Conservation (phyloP, 2,888 invertebrate genomes). For the Chelonus formosanus region DNA sequence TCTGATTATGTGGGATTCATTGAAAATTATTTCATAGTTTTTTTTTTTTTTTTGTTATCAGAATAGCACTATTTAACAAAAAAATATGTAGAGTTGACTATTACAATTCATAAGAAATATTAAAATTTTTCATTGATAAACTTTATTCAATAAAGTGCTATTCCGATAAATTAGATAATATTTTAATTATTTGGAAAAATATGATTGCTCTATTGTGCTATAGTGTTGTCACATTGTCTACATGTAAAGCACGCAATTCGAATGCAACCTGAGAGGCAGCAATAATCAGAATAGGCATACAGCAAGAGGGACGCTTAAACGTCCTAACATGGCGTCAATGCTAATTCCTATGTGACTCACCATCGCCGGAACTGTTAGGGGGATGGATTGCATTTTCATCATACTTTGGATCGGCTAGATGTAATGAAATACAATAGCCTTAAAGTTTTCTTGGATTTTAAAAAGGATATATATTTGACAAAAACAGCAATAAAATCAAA, state of each 20-base stretch:
- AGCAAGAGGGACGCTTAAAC: constrained; percentile 7
- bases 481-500: background rate
- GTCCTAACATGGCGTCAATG: too few relatives aligned
- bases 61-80: too few relatives aligned
- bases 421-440: constrained; percentile 42
- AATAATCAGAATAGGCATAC: constrained; percentile 35
- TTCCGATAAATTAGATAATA: too few relatives aligned
- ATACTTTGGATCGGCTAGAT: constrained; percentile 53
- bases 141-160: too few relatives aligned
- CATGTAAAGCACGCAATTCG: constrained; percentile 27
- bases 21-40: too few relatives aligned
- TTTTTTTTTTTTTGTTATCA: too few relatives aligned
- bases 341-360: constrained; percentile 50
- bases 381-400: constrained; percentile 60
- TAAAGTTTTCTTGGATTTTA: background rate
- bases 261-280: constrained; percentile 28
- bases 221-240: constrained; percentile 29
- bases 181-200: too few relatives aligned
- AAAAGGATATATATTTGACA: background rate
- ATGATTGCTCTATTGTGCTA: constrained; percentile 5
- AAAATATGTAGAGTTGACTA: too few relatives aligned
- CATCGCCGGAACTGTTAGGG: constrained; percentile 47
- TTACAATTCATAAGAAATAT: too few relatives aligned
- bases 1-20: too few relatives aligned
- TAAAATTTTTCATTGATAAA: too few relatives aligned